Conservation (phyloP, 2,113 vertebrate genomes). For the Odobenus rosmarus region DNA sequence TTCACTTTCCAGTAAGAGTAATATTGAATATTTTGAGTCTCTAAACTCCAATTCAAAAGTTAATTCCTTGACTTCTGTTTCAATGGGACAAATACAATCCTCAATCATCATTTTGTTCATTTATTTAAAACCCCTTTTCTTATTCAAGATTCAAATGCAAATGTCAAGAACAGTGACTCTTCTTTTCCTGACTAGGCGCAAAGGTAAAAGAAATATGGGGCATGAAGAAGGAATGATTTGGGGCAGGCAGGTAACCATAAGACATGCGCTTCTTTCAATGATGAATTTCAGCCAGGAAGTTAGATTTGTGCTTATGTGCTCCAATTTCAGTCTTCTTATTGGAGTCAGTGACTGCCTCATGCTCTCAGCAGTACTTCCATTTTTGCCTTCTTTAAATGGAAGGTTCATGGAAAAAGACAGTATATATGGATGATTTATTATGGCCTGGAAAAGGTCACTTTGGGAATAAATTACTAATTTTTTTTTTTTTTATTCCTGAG, state of each 20-base stretch:
- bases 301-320: neutral
- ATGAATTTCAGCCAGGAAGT: neutral
- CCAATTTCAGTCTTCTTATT: neutral
- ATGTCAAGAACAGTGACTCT: neutral
- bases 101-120: neutral
- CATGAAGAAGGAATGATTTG: neutral
- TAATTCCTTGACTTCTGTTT: neutral
- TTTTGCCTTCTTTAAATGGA: slow-evolving; percentile 59
- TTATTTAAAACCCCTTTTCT: neutral
- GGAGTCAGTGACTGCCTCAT: neutral
- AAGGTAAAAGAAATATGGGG: neutral
- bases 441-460: slow-evolving; percentile 65
- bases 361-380: neutral
- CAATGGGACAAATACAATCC: neutral
- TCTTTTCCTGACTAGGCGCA: neutral
- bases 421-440: slow-evolving; percentile 65
- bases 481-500: slow-evolving; percentile 52
- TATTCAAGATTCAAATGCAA: neutral
- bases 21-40: neutral
- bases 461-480: slow-evolving; percentile 71
- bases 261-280: neutral
- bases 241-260: fast-evolving
- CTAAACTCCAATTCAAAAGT: neutral
- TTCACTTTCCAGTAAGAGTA: neutral
- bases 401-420: slow-evolving; percentile 42